A percentile compares a stretch with the other conserved stretches of the same genome.
Evolutionary conservation across 2,888 invertebrate species (phyloP).

Genomic region (Pemphredon lugubris): DNA sequence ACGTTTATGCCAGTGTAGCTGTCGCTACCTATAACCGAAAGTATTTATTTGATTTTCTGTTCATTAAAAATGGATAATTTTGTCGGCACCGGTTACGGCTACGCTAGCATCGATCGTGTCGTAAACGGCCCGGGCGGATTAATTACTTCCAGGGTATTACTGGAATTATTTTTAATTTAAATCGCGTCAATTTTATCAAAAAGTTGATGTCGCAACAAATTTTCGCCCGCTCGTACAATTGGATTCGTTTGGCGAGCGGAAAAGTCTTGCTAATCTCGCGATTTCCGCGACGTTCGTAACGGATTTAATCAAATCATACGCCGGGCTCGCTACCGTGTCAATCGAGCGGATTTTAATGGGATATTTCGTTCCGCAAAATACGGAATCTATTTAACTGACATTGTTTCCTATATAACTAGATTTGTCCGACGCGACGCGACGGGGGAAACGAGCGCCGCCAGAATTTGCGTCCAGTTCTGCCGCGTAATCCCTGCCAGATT

Average conservation of each 20-base stretch:
- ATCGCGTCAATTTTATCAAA: neutral
- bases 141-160: too few relatives aligned
- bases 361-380: constrained; percentile 39
- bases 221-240: neutral
- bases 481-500: constrained; percentile 27
- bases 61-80: too few relatives aligned
- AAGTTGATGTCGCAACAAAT: neutral
- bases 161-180: too few relatives aligned
- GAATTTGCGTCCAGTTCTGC: constrained; percentile 18
- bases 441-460: constrained; percentile 19
- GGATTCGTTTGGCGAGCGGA: constrained; percentile 1
- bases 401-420: constrained; percentile 37
- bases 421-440: constrained; percentile 25
- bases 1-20: too few relatives aligned
- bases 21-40: too few relatives aligned
- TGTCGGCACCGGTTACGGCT: too few relatives aligned
- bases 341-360: constrained; percentile 37
- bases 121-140: too few relatives aligned
- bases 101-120: too few relatives aligned
- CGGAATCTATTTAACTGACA: constrained; percentile 43
- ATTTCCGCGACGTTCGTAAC: constrained; percentile 39
- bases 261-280: constrained; percentile 37
- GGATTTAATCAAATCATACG: constrained; percentile 42
- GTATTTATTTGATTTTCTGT: too few relatives aligned
- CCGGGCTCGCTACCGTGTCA: constrained; percentile 14